Base-by-base conservation (phyloP, 2,888 invertebrate genomes). In the Parascotia fuliginaria region DNA sequence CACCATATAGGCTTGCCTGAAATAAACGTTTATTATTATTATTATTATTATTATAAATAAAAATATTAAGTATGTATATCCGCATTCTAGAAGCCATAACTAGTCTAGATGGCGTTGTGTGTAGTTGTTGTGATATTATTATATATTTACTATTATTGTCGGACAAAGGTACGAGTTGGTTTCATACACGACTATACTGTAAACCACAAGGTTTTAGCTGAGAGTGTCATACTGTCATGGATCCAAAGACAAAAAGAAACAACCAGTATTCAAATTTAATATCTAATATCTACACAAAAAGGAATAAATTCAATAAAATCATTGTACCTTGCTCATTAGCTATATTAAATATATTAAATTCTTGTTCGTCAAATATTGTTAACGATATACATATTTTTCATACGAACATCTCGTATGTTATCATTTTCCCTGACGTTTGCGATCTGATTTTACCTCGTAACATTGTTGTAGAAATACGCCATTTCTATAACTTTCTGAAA, bases 331-430 rank as follows among this genome's bases (percentile, higher is more conserved):
- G 27, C 52, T 48, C 7, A 64, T 60, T 55, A 65, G 51, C 47
- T 53, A 29, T 22, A 34, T 48, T 31, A 46, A 65, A 64, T 65
- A 65, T 64, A 64, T 65, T 65, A 64, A 58, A 64, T 64, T 64
- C 64, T 50, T 61, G 44, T 29, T 47, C 47, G 31, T 42, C 43
- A 45, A 43, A 41, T 45, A 52, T 48, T 42, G 34, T 33, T 34
- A 39, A 47, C 51, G 54, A 63, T 64, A 65, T 64, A 53, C 57
- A 58, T 65, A 61, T 61, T 58, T 59, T 49, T 55, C 55, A 47
- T 54, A 59, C 49, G 22, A 34, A 45, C 5, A 33, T n/a, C 32
- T 13, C 46, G 41, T 58, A n/a, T 42, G 43, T 60, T 60, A 54
- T 56, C 47, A 54, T 63, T 56, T 34, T 38, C 38, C 55, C 48